Conservation (phyloP, 2,888 invertebrate species). For the Aproaerema taeniolella region DNA sequence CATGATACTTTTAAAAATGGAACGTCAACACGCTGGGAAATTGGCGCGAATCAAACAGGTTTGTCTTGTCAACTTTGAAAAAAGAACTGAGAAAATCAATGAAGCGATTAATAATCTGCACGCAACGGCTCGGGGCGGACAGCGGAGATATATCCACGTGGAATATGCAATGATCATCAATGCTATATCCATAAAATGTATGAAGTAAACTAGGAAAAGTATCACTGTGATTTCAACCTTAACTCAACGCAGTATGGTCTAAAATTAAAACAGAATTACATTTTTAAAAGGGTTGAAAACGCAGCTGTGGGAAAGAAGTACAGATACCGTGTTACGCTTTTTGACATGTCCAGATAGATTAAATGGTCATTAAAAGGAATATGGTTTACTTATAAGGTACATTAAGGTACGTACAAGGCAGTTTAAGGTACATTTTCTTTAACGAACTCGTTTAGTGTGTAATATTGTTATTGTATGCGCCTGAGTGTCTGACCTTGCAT, state of each 20-base stretch:
- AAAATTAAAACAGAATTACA: no score
- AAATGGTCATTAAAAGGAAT: constrained; percentile 14
- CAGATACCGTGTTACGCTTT: constrained; percentile 9
- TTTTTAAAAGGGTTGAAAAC: neutral
- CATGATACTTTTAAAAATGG: constrained; percentile 8
- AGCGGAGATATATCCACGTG: constrained; percentile 17
- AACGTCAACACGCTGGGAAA: constrained; percentile 4
- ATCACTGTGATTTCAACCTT: no score
- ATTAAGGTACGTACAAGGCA: no score
- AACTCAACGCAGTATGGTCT: no score
- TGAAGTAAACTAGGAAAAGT: no score
- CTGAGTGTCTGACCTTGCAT: no score
- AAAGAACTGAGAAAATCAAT: constrained; percentile 39
- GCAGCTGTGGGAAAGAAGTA: neutral
- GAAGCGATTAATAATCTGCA: constrained; percentile 48
- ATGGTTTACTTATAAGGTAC: no score
- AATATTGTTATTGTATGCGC: no score
- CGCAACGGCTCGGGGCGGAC: constrained; percentile 26
- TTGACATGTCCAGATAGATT: constrained; percentile 29
- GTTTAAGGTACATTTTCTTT: no score
- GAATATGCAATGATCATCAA: constrained; percentile 18
- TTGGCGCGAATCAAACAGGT: constrained; percentile 10
- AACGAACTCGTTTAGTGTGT: no score
- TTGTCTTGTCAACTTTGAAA: constrained; percentile 19
- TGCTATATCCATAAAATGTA: no score